phyloP scores from a whole-genome alignment of 1,140 invertebrate genomes.

The Pogonomyrmex californicus region DNA sequence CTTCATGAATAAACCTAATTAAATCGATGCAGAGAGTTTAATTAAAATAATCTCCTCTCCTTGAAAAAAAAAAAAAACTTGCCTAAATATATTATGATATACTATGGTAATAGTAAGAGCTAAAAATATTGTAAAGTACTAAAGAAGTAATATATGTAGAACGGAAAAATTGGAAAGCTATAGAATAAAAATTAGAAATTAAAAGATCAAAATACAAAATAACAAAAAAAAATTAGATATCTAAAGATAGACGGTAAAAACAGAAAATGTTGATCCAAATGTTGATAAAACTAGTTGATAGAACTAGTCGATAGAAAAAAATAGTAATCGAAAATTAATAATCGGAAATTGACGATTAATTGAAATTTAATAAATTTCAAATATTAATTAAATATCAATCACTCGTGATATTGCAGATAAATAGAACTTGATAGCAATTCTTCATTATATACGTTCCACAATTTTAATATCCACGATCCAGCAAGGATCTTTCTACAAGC shows the following conservation, averaged over 20 bases:
- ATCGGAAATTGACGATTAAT: background rate
- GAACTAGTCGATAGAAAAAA: background rate
- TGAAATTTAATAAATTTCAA: background rate
- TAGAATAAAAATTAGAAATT: background rate
- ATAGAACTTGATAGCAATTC: constrained; percentile 5
- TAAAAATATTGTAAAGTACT: background rate
- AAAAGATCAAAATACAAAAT: background rate
- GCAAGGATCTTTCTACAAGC: background rate
- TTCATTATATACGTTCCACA: background rate
- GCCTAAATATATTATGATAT: background rate
- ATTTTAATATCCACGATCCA: background rate
- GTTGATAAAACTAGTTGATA: background rate
- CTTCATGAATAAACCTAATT: constrained; percentile 26
- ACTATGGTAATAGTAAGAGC: background rate
- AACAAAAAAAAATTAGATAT: background rate
- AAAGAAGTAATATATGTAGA: background rate
- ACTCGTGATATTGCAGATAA: background rate
- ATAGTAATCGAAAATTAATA: constrained; percentile 10
- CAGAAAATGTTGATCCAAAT: background rate
- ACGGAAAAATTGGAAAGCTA: background rate
- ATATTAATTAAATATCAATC: background rate
- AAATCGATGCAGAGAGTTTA: background rate
- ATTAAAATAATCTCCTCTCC: background rate
- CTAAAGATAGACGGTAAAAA: background rate
- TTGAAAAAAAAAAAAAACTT: constrained; percentile 9